These are phyloP conservation scores for Napeogenes sylphis DNA, from an alignment of 2,888 invertebrate species.

Conservation along the genomic window DNA sequence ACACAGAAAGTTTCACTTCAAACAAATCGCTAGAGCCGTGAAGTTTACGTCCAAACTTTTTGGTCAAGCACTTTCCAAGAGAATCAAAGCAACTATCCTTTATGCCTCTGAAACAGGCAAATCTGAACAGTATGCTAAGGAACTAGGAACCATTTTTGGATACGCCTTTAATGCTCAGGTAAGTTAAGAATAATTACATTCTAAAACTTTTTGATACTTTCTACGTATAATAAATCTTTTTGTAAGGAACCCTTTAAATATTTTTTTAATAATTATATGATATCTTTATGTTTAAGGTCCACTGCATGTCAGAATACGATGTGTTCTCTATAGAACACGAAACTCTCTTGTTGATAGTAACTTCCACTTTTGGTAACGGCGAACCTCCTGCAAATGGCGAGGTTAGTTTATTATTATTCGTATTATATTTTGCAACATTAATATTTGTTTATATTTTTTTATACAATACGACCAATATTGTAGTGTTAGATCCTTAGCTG, in stretches of 20 bases:
- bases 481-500: not conserved
- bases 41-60: conserved; percentile 98
- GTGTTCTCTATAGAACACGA: conserved; percentile 96
- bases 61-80: conserved; percentile 92
- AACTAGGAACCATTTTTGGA: conserved; percentile 90
- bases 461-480: too few relatives aligned
- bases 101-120: conserved; percentile 98
- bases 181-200: conserved; percentile 19
- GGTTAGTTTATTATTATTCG: conserved; percentile 59
- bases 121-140: conserved; percentile 95
- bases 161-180: conserved; percentile 97
- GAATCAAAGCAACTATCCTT: conserved; percentile 95
- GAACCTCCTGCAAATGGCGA: conserved; percentile 98
- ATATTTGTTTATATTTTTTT: too few relatives aligned
- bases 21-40: conserved; percentile 96
- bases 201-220: not conserved
- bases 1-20: conserved; percentile 94
- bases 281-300: conserved; percentile 77
- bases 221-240: not conserved
- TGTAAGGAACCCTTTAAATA: not conserved
- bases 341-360: conserved; percentile 91
- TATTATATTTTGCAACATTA: conserved; percentile 1
- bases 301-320: conserved; percentile 96
- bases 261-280: not conserved
- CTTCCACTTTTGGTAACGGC: conserved; percentile 97